phyloP scores from a whole-genome alignment of 2,888 invertebrate species.

The Hydropsyche betteni region DNA sequence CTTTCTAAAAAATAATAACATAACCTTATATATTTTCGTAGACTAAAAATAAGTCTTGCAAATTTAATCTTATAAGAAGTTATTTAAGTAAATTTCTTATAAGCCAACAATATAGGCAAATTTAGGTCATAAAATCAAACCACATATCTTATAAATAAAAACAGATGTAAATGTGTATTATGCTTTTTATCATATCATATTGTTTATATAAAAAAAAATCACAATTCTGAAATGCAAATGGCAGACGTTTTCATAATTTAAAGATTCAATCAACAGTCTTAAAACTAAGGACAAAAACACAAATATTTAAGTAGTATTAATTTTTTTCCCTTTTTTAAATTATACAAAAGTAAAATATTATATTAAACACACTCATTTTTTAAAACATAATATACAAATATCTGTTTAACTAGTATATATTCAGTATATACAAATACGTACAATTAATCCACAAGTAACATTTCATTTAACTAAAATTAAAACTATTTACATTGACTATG shows the following conservation, averaged over 20 bases:
- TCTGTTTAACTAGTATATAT: slow-evolving; percentile 51
- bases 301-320: slow-evolving; percentile 50
- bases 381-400: slow-evolving; percentile 50
- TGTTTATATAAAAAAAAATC: background rate
- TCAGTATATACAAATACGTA: slow-evolving; percentile 63
- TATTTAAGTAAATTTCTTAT: no score
- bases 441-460: slow-evolving; percentile 57
- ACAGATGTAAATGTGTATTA: no score
- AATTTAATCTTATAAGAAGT: no score
- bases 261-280: slow-evolving; percentile 14
- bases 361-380: slow-evolving; percentile 50
- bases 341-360: slow-evolving; percentile 51
- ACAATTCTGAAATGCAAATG: slow-evolving; percentile 19
- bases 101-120: no score
- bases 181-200: no score
- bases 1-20: slow-evolving; percentile 15
- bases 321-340: slow-evolving; percentile 50
- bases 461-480: slow-evolving; percentile 58
- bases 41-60: no score
- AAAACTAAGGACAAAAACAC: slow-evolving; percentile 39
- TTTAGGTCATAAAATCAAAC: no score
- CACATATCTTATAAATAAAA: no score
- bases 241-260: slow-evolving; percentile 18
- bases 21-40: slow-evolving; percentile 11
- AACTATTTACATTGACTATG: slow-evolving; percentile 67